These are phyloP conservation scores for Erethizon dorsatum DNA, from an alignment of 2,797 vertebrate species.

Conservation along the genomic window DNA sequence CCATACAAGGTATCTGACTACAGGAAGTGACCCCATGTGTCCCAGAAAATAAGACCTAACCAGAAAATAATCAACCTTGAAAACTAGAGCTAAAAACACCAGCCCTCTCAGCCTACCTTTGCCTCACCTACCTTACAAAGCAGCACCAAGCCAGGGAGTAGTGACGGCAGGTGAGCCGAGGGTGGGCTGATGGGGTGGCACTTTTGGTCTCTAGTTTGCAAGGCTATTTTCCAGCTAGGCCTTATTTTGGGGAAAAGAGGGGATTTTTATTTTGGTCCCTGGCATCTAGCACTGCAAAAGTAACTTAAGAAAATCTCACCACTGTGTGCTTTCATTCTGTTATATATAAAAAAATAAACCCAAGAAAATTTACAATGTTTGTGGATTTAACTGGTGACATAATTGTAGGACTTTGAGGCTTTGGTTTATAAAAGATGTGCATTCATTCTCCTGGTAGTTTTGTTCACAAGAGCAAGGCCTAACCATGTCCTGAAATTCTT, in stretches of 20 bases:
- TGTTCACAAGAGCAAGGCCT: background rate
- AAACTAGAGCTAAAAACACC: background rate
- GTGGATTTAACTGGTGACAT: background rate
- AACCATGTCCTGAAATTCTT: background rate
- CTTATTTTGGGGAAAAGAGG: background rate
- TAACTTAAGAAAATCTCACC: background rate
- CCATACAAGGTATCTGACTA: background rate
- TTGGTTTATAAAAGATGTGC: constrained; percentile 12
- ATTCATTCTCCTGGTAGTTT: background rate
- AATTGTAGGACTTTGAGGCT: background rate
- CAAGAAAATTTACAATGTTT: background rate
- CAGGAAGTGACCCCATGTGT: background rate
- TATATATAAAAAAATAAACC: background rate
- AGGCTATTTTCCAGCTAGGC: background rate
- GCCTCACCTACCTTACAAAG: background rate
- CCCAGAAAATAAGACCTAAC: background rate
- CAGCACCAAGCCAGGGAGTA: background rate
- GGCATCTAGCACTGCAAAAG: constrained; percentile 1
- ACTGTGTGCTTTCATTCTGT: background rate
- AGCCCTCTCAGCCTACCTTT: background rate
- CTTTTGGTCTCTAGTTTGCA: background rate
- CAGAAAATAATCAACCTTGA: background rate
- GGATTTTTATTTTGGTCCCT: background rate
- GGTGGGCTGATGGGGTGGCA: background rate
- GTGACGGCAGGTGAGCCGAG: background rate